Percentiles rank a stretch among this genome's conserved stretches.
Conservation (phyloP, 2,113 vertebrate species). For the Saguinus midas region DNA sequence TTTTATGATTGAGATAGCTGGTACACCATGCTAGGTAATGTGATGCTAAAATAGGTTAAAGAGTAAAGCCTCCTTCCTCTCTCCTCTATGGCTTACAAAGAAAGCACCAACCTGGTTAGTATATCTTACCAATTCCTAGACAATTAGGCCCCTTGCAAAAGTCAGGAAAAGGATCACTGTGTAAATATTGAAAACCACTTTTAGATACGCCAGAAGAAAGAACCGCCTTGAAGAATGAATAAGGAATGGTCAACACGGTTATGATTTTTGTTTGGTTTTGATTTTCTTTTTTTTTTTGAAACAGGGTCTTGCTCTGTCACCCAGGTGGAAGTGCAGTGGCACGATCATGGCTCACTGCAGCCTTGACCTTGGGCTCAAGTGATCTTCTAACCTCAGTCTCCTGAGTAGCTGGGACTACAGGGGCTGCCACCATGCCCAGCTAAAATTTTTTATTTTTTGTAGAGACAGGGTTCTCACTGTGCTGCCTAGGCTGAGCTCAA, state of each 20-base stretch:
- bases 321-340: no score
- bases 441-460: no score
- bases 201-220: not conserved
- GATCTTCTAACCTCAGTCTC: no score
- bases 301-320: no score
- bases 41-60: conserved; percentile 56
- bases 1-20: not conserved
- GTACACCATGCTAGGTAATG: not conserved
- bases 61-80: not conserved
- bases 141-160: conserved; percentile 3
- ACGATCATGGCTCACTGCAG: no score
- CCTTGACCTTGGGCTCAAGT: no score
- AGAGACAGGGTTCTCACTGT: no score
- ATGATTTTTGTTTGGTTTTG: not conserved
- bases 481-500: no score
- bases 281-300: no score
- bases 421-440: no score
- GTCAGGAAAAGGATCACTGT: not conserved
- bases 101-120: conserved; percentile 27
- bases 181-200: not conserved
- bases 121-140: not conserved
- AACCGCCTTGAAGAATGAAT: not conserved
- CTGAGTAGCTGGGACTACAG: no score
- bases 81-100: not conserved
- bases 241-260: not conserved